A percentile compares a stretch with the other conserved stretches of the same genome.
phyloP scores from a whole-genome alignment of 2,888 invertebrate species.

The Drosophila gaucha region DNA sequence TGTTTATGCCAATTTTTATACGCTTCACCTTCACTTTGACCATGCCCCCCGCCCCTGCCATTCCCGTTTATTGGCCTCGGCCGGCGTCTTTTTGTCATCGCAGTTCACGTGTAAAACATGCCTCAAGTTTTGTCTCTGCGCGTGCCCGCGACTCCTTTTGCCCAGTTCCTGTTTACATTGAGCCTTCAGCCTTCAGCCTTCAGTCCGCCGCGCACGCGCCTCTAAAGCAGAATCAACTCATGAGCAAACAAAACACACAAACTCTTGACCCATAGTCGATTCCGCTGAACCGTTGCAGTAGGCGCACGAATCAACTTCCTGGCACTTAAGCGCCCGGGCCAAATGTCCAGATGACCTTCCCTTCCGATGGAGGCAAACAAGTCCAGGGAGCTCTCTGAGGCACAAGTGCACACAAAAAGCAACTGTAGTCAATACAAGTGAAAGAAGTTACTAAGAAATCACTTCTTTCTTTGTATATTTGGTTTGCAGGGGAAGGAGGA shows the following conservation, averaged over 20 bases:
- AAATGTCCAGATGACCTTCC: constrained; percentile 5
- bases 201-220: constrained; percentile 38
- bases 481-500: too few relatives aligned
- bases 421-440: too few relatives aligned
- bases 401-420: too few relatives aligned
- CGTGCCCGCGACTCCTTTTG: constrained; percentile 39
- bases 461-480: too few relatives aligned
- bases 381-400: background rate
- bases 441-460: too few relatives aligned
- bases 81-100: constrained; percentile 68
- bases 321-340: constrained; percentile 17
- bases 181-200: background rate
- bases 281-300: constrained; percentile 50
- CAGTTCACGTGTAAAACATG: constrained; percentile 75
- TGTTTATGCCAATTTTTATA: constrained; percentile 71
- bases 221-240: constrained; percentile 51
- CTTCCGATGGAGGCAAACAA: too few relatives aligned
- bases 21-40: constrained; percentile 71
- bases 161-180: constrained; percentile 50
- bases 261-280: constrained; percentile 47
- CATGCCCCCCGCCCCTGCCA: constrained; percentile 28
- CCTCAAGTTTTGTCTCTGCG: constrained; percentile 33
- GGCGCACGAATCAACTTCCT: constrained; percentile 53
- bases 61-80: constrained; percentile 65
- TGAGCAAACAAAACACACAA: constrained; percentile 42